Conservation (phyloP, 1,140 invertebrate species). For the Camponotus vicinus region DNA sequence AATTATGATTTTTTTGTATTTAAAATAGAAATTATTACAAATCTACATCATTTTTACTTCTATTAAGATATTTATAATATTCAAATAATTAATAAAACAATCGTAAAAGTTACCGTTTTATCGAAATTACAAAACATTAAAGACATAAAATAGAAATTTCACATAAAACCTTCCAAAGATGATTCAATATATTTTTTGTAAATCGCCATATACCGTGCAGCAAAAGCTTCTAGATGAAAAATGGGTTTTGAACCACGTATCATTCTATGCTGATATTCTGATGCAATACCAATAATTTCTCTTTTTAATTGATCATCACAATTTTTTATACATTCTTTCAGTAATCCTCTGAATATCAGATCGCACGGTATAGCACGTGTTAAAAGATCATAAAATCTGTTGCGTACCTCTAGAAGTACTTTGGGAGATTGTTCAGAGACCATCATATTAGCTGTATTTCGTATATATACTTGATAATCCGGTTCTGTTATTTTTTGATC, state of each 20-base stretch:
- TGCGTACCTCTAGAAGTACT: constrained; percentile 94
- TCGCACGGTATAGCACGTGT: constrained; percentile 97
- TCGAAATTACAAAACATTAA: constrained; percentile 27
- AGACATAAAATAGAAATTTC: constrained; percentile 20
- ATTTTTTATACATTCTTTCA: constrained; percentile 94
- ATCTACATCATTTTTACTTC: not conserved
- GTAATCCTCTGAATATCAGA: constrained; percentile 96
- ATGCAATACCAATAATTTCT: constrained; percentile 94
- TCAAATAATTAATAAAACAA: constrained; percentile 5
- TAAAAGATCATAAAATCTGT: constrained; percentile 96
- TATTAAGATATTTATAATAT: not conserved
- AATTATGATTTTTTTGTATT: not conserved
- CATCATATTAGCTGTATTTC: constrained; percentile 95
- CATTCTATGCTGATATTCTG: constrained; percentile 96
- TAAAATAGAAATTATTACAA: constrained; percentile 1
- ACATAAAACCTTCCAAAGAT: constrained; percentile 85
- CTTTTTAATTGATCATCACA: constrained; percentile 96
- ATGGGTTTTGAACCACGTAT: constrained; percentile 97
- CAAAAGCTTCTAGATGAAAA: constrained; percentile 98
- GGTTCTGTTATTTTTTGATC: constrained; percentile 94
- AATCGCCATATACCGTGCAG: constrained; percentile 97
- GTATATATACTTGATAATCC: constrained; percentile 97
- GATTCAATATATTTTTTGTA: constrained; percentile 94
- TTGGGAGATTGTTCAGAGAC: constrained; percentile 95
- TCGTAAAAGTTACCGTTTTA: not conserved